Percentiles rank a stretch among this genome's conserved stretches.
Conservation (phyloP, 1,140 invertebrate species). For the Grapholita molesta region DNA sequence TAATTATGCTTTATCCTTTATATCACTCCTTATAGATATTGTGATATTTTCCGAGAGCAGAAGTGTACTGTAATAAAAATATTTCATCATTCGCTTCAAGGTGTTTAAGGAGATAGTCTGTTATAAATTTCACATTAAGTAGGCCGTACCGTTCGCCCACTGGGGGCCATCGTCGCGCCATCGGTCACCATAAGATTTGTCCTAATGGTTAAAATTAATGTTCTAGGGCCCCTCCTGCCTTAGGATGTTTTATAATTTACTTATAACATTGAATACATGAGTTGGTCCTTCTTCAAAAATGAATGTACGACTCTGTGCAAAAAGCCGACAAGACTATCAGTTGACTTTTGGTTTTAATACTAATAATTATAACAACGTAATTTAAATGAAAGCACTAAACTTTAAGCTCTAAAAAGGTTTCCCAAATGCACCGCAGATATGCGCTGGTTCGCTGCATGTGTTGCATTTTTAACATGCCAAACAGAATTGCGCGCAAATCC, state of each 20-base stretch:
- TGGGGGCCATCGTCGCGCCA: background rate
- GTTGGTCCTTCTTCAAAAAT: too few species aligned
- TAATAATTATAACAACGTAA: too few species aligned
- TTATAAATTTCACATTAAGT: slow-evolving; percentile 15
- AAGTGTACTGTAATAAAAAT: slow-evolving; percentile 17
- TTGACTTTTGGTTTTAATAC: too few species aligned
- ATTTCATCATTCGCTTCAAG: slow-evolving; percentile 15
- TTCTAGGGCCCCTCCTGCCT: background rate
- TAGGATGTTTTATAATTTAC: background rate
- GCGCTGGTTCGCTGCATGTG: too few species aligned
- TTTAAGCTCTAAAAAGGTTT: too few species aligned
- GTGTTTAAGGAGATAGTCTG: slow-evolving; percentile 13
- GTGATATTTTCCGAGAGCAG: slow-evolving; percentile 3
- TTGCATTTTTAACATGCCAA: too few species aligned
- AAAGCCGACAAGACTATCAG: too few species aligned
- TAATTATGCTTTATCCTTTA: slow-evolving; percentile 5
- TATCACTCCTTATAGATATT: slow-evolving; percentile 11
- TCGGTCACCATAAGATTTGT: background rate
- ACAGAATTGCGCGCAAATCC: too few species aligned
- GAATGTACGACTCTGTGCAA: too few species aligned
- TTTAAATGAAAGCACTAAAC: too few species aligned
- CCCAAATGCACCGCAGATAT: too few species aligned
- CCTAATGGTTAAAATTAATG: background rate
- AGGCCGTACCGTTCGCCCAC: slow-evolving; percentile 11
- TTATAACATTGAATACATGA: too few species aligned